phyloP scores from a whole-genome alignment of 1,140 invertebrate genomes.

The Zaprionus capensis region DNA sequence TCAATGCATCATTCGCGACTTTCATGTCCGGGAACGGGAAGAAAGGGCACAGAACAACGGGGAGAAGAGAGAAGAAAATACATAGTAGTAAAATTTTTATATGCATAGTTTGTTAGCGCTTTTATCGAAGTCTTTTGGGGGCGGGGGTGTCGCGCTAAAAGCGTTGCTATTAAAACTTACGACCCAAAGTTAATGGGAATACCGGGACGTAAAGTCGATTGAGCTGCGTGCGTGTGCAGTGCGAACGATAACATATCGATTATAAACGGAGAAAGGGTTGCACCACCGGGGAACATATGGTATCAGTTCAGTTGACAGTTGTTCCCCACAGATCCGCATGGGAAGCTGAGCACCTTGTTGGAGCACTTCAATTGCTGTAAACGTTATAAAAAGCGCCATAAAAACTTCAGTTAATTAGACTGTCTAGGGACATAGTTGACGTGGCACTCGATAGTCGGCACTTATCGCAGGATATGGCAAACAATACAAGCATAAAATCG shows the following conservation, averaged over 20 bases:
- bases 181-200: conserved; percentile 46
- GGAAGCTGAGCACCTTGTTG: background rate
- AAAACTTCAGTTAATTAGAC: conserved; percentile 2
- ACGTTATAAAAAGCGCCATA: background rate
- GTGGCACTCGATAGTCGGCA: conserved; percentile 2
- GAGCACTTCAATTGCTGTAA: background rate
- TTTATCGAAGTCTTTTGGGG: conserved; percentile 48
- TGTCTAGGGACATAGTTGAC: background rate
- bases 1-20: conserved; percentile 68
- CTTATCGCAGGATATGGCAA: conserved; percentile 34
- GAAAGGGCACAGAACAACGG: conserved; percentile 21
- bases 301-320: background rate
- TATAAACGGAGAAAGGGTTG: background rate
- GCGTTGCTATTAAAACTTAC: conserved; percentile 72
- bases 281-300: background rate
- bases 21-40: background rate
- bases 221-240: background rate
- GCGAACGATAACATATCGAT: conserved; percentile 24
- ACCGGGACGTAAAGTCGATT: conserved; percentile 18
- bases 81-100: conserved; percentile 75
- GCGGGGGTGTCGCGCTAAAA: conserved; percentile 57
- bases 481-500: conserved; percentile 70
- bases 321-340: background rate
- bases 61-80: conserved; percentile 21
- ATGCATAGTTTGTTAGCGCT: conserved; percentile 72